Percentiles rank a stretch among this genome's conserved stretches.
phyloP scores from a whole-genome alignment of 2,113 vertebrate species.

The Suncus etruscus region DNA sequence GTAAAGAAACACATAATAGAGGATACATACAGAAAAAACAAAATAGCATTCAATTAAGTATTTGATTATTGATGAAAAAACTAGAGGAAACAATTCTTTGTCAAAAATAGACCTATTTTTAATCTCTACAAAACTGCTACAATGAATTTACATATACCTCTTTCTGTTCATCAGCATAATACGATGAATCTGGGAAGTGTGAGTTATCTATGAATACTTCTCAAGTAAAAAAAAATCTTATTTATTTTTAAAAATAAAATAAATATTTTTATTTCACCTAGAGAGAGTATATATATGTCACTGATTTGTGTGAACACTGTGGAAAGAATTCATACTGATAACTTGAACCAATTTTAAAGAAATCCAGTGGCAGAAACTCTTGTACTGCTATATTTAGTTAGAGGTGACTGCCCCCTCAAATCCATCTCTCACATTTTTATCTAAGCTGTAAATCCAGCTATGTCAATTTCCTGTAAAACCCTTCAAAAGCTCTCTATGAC shows the following conservation, averaged over 20 bases:
- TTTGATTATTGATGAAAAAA: not conserved
- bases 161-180: not conserved
- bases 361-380: constrained; percentile 5
- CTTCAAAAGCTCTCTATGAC: not conserved
- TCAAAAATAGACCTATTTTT: not conserved
- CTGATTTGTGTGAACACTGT: not conserved
- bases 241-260: not conserved
- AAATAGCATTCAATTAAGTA: not conserved
- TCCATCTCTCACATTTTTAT: constrained; percentile 16
- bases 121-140: not conserved
- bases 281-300: not conserved
- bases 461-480: not conserved
- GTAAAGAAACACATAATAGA: not conserved
- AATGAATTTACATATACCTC: not conserved
- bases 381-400: not conserved
- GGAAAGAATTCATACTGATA: not conserved
- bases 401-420: constrained; percentile 21
- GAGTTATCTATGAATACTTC: not conserved
- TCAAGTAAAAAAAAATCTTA: not conserved
- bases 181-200: not conserved
- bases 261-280: not conserved
- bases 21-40: not conserved
- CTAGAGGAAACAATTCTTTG: not conserved
- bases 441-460: not conserved
- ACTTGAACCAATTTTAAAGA: constrained; percentile 41